Percentiles rank a stretch among this genome's conserved stretches.
Conservation (phyloP, 2,113 vertebrate species). For the Planiliza haematocheilus region DNA sequence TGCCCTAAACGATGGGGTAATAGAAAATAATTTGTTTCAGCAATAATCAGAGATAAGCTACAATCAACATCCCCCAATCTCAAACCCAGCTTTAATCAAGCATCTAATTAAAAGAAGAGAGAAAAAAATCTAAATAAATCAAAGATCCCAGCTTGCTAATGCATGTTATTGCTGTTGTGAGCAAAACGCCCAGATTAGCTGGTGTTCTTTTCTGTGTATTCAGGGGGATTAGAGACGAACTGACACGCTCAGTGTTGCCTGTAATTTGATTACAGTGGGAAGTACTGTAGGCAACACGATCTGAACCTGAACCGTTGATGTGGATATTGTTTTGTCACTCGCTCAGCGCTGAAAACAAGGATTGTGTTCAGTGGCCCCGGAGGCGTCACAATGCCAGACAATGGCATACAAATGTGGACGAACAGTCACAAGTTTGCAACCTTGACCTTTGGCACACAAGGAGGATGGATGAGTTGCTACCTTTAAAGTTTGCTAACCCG, state of each 20-base stretch:
- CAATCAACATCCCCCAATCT: conserved; percentile 14
- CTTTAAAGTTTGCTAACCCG: conserved; percentile 26
- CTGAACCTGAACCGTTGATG: conserved; percentile 20
- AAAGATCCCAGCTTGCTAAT: conserved; percentile 50
- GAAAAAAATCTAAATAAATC: conserved; percentile 55
- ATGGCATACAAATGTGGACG: conserved; percentile 7
- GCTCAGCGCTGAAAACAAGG: neutral
- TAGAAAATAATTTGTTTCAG: conserved; percentile 62
- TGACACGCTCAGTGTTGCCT: conserved; percentile 24
- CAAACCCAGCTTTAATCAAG: conserved; percentile 60
- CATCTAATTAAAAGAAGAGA: conserved; percentile 67
- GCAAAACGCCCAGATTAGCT: conserved; percentile 59
- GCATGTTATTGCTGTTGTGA: conserved; percentile 52
- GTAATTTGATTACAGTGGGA: conserved; percentile 51
- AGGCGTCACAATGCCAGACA: neutral
- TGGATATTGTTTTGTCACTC: conserved; percentile 1
- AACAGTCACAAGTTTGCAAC: conserved; percentile 10
- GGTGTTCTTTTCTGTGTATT: conserved; percentile 42
- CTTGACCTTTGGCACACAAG: conserved; percentile 48
- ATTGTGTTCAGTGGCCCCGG: neutral
- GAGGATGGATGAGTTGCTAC: conserved; percentile 14
- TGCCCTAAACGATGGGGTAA: conserved; percentile 45
- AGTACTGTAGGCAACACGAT: conserved; percentile 33
- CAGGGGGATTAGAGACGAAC: conserved; percentile 55
- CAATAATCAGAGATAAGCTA: conserved; percentile 66